Evolutionary conservation across 2,888 invertebrate genomes (phyloP).

Genomic region (Nymphalis polychloros): DNA sequence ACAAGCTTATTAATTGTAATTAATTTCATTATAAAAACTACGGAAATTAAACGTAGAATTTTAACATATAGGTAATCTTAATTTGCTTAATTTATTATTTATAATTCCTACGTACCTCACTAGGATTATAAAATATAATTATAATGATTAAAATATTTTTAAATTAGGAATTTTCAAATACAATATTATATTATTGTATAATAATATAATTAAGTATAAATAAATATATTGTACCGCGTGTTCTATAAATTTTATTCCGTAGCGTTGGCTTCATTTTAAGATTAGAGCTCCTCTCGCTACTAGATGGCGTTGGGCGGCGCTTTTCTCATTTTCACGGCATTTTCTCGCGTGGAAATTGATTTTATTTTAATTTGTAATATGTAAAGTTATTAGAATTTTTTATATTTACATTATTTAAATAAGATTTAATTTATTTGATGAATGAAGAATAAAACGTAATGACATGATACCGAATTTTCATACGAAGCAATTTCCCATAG

Average conservation of each 20-base stretch:
- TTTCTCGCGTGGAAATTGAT: conserved; percentile 46
- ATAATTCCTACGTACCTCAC: too few species aligned
- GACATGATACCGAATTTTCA: not conserved
- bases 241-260: not conserved
- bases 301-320: conserved; percentile 66
- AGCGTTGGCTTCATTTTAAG: not conserved
- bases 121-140: not conserved
- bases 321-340: conserved; percentile 59
- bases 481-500: not conserved
- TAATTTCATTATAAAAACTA: not conserved
- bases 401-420: not conserved
- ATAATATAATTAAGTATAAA: not conserved
- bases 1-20: not conserved
- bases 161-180: not conserved
- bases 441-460: too few species aligned
- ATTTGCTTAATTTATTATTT: not conserved
- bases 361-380: not conserved
- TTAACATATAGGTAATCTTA: not conserved
- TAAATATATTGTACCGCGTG: not conserved
- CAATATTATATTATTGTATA: not conserved
- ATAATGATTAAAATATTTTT: not conserved
- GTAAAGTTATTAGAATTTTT: not conserved
- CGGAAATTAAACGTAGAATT: not conserved
- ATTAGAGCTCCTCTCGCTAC: conserved; percentile 56
- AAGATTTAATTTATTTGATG: too few species aligned